Conservation (phyloP, 2,888 invertebrate species). For the Andrena haemorrhoa region DNA sequence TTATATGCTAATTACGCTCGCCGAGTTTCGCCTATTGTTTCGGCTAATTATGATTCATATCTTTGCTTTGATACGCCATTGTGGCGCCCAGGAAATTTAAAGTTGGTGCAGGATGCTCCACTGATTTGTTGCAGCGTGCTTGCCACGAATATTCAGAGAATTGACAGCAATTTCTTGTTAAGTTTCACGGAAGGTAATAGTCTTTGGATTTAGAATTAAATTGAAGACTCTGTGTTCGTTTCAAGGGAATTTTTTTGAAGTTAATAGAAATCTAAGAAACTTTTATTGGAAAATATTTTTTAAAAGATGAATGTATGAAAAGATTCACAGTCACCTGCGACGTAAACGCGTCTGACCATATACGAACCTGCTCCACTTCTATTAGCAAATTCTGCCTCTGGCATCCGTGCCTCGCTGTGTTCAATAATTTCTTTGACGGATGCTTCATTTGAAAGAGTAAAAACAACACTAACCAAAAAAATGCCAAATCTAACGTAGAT, state of each 20-base stretch:
- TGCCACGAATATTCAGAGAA: too few relatives aligned
- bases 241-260: not conserved
- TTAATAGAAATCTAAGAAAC: not conserved
- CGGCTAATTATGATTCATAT: conserved; percentile 38
- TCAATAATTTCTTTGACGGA: too few relatives aligned
- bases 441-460: too few relatives aligned
- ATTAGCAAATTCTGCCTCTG: too few relatives aligned
- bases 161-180: not conserved
- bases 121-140: not conserved
- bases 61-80: not conserved
- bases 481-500: too few relatives aligned
- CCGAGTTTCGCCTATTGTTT: conserved; percentile 22
- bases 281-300: not conserved
- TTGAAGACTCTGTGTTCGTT: too few relatives aligned
- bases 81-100: not conserved
- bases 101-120: not conserved
- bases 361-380: not conserved
- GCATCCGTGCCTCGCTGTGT: too few relatives aligned
- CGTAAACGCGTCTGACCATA: not conserved
- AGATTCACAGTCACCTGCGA: not conserved
- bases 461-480: too few relatives aligned
- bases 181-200: not conserved
- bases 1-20: conserved; percentile 37
- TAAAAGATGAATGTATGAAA: not conserved
- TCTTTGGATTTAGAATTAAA: too few relatives aligned